Conservation (phyloP, 2,888 invertebrate species). For the Merodon equestris region DNA sequence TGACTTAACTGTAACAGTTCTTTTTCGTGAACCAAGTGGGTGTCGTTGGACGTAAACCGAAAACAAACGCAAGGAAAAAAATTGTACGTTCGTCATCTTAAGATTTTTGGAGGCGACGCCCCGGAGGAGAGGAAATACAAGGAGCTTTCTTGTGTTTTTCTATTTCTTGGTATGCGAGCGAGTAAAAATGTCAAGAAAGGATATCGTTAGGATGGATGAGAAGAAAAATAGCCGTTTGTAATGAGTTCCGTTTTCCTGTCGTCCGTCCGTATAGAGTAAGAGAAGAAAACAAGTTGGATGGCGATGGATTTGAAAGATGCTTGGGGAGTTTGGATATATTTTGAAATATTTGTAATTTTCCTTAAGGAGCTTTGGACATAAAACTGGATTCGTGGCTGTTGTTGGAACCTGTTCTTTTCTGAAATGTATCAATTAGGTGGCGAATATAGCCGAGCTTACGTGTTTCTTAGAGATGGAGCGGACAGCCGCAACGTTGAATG, state of each 20-base stretch:
- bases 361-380: too few relatives aligned
- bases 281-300: neutral
- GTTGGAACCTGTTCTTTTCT: too few relatives aligned
- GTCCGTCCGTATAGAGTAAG: conserved; percentile 8
- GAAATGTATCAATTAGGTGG: too few relatives aligned
- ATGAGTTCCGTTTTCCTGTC: conserved; percentile 66
- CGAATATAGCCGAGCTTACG: too few relatives aligned
- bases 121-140: conserved; percentile 54
- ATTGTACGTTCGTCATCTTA: conserved; percentile 64
- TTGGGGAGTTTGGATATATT: conserved; percentile 60
- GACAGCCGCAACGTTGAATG: too few relatives aligned
- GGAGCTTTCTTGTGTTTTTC: conserved; percentile 47
- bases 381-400: too few relatives aligned
- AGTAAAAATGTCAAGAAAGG: conserved; percentile 67
- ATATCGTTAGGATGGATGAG: conserved; percentile 68
- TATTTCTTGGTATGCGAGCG: conserved; percentile 32
- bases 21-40: conserved; percentile 9
- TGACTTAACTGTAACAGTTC: conserved; percentile 44
- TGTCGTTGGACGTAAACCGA: too few relatives aligned
- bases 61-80: too few relatives aligned
- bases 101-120: conserved; percentile 45
- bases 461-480: too few relatives aligned
- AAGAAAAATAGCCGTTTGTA: conserved; percentile 68
- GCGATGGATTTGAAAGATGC: conserved; percentile 58
- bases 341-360: conserved; percentile 66